A percentile compares a stretch with the other conserved stretches of the same genome.
Evolutionary conservation across 37 sponge, comb jelly and placozoan species (phyloP).

Genomic region (Crambe crambe): DNA sequence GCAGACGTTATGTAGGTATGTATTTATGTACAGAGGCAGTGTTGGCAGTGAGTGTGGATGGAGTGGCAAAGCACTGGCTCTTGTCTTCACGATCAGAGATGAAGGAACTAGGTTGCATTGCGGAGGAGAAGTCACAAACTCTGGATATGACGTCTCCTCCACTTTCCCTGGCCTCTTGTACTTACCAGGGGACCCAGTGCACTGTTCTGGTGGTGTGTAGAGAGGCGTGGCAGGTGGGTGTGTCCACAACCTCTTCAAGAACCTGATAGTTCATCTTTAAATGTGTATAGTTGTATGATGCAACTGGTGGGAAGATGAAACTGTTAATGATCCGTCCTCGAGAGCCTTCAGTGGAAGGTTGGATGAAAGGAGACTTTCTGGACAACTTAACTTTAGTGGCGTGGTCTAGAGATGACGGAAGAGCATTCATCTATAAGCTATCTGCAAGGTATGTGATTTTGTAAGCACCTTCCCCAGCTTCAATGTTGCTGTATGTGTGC

Average conservation of each 20-base stretch:
- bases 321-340: constrained; percentile 48
- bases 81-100: constrained; percentile 40
- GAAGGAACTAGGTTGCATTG: constrained; percentile 37
- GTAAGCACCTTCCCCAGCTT: neutral
- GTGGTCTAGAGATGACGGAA: constrained; percentile 59
- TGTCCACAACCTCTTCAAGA: neutral
- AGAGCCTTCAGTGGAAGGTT: constrained; percentile 25
- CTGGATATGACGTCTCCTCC: constrained; percentile 33
- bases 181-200: constrained; percentile 10
- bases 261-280: neutral
- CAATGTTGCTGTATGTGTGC: neutral
- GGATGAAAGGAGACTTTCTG: constrained; percentile 69
- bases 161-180: constrained; percentile 21
- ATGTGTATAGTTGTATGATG: constrained; percentile 49
- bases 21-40: constrained; percentile 46
- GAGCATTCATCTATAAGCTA: constrained; percentile 45
- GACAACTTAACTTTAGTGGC: constrained; percentile 44
- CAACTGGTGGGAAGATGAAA: constrained; percentile 69
- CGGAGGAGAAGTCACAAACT: constrained; percentile 54
- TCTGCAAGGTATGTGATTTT: constrained; percentile 35
- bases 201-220: constrained; percentile 49
- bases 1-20: neutral
- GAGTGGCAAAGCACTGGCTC: constrained; percentile 68
- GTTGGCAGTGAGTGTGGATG: constrained; percentile 63
- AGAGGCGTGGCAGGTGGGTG: constrained; percentile 50